Conservation (phyloP, 2,888 invertebrate species). For the Agrotis segetum region DNA sequence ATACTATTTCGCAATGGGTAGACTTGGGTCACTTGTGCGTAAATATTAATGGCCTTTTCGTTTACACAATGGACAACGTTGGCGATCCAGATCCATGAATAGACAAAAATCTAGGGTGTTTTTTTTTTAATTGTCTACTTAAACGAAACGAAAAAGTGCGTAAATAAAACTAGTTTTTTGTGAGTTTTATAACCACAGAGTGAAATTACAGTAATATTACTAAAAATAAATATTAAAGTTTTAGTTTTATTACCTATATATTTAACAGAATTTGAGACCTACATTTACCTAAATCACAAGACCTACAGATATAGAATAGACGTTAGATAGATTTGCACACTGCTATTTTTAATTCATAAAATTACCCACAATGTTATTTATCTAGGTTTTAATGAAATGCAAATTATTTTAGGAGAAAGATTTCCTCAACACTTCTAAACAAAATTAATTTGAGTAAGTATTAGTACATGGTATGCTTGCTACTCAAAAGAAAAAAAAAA, state of each 20-base stretch:
- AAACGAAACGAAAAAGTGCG: neutral
- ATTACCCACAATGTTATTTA: constrained; percentile 44
- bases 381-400: constrained; percentile 53
- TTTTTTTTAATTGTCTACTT: neutral
- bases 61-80: too few relatives aligned
- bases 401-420: constrained; percentile 35
- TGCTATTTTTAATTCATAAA: constrained; percentile 54
- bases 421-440: neutral
- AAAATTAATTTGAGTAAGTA: constrained; percentile 30
- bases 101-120: neutral
- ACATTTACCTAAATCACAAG: constrained; percentile 51
- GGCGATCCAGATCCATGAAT: neutral
- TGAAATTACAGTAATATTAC: constrained; percentile 10
- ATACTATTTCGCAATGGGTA: too few relatives aligned
- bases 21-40: constrained; percentile 8
- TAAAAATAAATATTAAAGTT: neutral
- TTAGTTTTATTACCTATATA: constrained; percentile 32
- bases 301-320: constrained; percentile 57
- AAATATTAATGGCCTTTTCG: neutral
- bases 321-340: constrained; percentile 59
- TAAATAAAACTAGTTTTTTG: constrained; percentile 14
- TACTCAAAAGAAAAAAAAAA: constrained; percentile 2
- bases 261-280: constrained; percentile 65
- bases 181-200: constrained; percentile 19
- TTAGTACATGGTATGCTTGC: neutral